These are phyloP conservation scores for Abscondita cerata DNA, from an alignment of 2,888 invertebrate species.

Conservation along the genomic window DNA sequence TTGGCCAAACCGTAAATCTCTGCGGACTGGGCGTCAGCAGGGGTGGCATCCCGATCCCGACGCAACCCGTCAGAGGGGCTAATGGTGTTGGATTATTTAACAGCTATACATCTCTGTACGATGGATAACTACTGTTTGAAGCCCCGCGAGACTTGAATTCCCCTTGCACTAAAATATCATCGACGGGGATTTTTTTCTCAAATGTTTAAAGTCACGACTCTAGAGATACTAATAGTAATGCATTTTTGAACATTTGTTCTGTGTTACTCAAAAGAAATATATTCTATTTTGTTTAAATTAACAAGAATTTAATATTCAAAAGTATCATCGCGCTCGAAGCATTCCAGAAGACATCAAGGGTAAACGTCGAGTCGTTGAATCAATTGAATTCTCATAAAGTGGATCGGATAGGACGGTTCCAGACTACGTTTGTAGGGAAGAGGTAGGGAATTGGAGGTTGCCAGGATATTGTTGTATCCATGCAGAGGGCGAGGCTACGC, in stretches of 20 bases:
- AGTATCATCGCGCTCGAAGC: constrained; percentile 19
- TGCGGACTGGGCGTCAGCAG: constrained; percentile 47
- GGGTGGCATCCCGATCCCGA: constrained; percentile 39
- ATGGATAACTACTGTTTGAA: constrained; percentile 58
- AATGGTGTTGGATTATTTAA: constrained; percentile 61
- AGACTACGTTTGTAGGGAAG: constrained; percentile 27
- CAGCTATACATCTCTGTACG: constrained; percentile 55
- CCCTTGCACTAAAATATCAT: constrained; percentile 24
- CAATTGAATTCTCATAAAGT: constrained; percentile 42
- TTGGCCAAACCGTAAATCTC: constrained; percentile 48
- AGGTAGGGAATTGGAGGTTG: constrained; percentile 35
- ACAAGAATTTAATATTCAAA: constrained; percentile 22
- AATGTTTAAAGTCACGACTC: constrained; percentile 19
- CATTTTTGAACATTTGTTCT: neutral
- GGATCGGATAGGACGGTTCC: constrained; percentile 35
- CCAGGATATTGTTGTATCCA: constrained; percentile 38
- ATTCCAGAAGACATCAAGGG: constrained; percentile 31
- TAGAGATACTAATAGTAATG: neutral
- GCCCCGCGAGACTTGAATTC: constrained; percentile 46
- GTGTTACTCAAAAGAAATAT: neutral
- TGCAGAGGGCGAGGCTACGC: constrained; percentile 43
- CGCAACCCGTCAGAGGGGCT: constrained; percentile 48
- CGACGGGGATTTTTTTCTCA: constrained; percentile 20
- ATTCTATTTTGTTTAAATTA: constrained; percentile 4
- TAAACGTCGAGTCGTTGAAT: constrained; percentile 40